Evolutionary conservation across 2,797 vertebrate species (phyloP), one percentile per base, ranked within the genome.

Genomic region (Triplophysa bombifrons): DNA sequence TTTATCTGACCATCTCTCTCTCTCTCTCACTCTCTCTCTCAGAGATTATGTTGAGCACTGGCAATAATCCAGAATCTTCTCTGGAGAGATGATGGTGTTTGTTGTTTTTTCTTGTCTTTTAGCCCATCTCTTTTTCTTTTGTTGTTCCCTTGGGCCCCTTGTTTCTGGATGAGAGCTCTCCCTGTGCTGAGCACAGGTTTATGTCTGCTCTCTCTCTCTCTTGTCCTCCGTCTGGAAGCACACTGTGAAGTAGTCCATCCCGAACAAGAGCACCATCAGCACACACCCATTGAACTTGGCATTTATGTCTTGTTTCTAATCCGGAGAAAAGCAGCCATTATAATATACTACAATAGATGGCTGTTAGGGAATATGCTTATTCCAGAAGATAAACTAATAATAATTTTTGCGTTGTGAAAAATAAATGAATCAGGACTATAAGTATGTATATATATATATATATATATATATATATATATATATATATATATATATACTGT

Each of bases 151-250:
- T 85, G 89, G 91, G 92, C 90, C 90, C 87, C 84, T 90, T 90
- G 87, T 93, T 93, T 93, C 90, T 91, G 93, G 92, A 94, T 93
- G 93, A 94, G 91, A 93, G 92, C 89, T 87, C 92, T 92, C 89
- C 88, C 88, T 85, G 87, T 93, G 93, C 93, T 94, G 93, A 93
- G 90, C 89, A 86, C 92, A 92, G 92, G 91, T 92, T 89, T 91
- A 93, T 91, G 91, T 92, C 91, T 92, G 89, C 30, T 30, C 30
- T 30, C 30, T 30, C 30, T 30, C 30, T 30, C 63, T 68, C 72
- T 83, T 72, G 83, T 72, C 13, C 56, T 73, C 61, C n/a, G 44
- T 77, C 74, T 74, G 68, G 67, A 75, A 58, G 71, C 69, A 55
- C 10, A 16, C 78, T n/a, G 13, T 76, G 72, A 84, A 80, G 80